These are phyloP conservation scores for Osedax fenrisi DNA, from an alignment of 2,888 invertebrate genomes.

Conservation along the genomic window DNA sequence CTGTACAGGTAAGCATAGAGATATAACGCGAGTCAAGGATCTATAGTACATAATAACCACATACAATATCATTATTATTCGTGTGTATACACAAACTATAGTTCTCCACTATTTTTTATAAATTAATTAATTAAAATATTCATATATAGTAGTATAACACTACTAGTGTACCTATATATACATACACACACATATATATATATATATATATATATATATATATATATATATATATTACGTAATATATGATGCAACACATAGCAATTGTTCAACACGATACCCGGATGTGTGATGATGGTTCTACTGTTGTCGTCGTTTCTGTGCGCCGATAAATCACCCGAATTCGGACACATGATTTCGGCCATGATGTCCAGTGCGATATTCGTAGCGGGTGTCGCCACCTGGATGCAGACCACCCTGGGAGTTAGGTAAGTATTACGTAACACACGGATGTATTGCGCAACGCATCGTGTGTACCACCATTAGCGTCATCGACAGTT, in stretches of 20 bases:
- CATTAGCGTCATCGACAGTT: no score
- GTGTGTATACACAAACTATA: no score
- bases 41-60: no score
- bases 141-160: no score
- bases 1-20: constrained; percentile 3
- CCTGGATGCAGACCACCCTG: neutral
- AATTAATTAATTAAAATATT: no score
- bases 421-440: constrained; percentile 3
- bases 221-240: neutral
- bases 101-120: no score
- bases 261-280: constrained; percentile 6
- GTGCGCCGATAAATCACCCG: neutral
- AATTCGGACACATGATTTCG: neutral
- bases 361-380: neutral
- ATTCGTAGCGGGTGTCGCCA: constrained; percentile 9
- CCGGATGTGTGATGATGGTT: neutral
- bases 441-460: no score
- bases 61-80: no score
- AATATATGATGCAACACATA: neutral
- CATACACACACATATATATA: neutral
- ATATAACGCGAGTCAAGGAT: no score
- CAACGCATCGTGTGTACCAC: no score
- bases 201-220: neutral
- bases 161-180: neutral
- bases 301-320: neutral